Conservation (phyloP, 2,888 invertebrate species). For the Tachystola acroxantha region DNA sequence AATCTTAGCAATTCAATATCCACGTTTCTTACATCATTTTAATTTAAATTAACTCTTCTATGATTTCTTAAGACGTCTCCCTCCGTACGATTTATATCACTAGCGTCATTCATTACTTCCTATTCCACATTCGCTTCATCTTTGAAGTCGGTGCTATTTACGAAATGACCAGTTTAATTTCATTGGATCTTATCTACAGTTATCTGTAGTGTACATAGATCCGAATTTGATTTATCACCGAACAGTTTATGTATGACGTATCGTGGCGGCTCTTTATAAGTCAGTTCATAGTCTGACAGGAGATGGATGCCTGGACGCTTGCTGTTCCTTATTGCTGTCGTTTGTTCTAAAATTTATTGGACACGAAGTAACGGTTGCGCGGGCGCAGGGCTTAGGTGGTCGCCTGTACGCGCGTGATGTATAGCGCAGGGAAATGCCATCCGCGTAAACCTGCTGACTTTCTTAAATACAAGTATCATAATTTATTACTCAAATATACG, state of each 20-base stretch:
- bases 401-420: conserved; percentile 41
- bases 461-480: conserved; percentile 46
- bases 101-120: conserved; percentile 41
- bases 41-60: no score
- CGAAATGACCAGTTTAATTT: conserved; percentile 42
- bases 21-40: conserved; percentile 7
- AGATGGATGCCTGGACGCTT: conserved; percentile 59
- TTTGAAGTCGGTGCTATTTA: conserved; percentile 49
- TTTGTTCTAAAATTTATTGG: conserved; percentile 70
- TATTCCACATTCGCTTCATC: conserved; percentile 32
- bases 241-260: conserved; percentile 43
- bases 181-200: conserved; percentile 34
- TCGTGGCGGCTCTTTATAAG: conserved; percentile 43
- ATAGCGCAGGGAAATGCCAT: conserved; percentile 45
- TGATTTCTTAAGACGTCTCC: no score
- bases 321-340: conserved; percentile 64
- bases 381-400: conserved; percentile 39
- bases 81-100: conserved; percentile 44
- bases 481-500: conserved; percentile 43
- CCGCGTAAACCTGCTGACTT: conserved; percentile 50
- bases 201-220: conserved; percentile 22
- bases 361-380: conserved; percentile 66
- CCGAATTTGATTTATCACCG: conserved; percentile 59
- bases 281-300: conserved; percentile 43
- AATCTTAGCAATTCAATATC: background rate